Evolutionary conservation across 2,888 invertebrate species (phyloP), one percentile per base, ranked within the genome.

Genomic region (Gonocerus acuteangulatus): DNA sequence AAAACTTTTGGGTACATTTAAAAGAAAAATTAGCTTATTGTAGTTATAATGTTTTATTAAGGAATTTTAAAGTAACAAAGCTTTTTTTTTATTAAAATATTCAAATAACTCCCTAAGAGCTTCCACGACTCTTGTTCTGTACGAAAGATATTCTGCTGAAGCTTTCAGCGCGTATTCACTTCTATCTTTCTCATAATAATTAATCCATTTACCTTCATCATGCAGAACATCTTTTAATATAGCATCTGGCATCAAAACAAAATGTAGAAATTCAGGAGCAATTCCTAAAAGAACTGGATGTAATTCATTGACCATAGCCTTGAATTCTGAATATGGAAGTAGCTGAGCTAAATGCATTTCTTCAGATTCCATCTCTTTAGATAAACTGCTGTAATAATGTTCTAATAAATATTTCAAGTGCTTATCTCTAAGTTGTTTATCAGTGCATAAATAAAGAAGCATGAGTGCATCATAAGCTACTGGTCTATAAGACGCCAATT

Each of bases 391-490:
- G 34, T 19, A 51, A 16, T 51, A 51, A 11, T 32, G 18, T 7
- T 18, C 1, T 23, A 51, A 32, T 34, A 51, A 34, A 32, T 15
- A 15, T 2, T 51, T 16, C 6, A 19, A 34, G 11, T 27, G 11
- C 2, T 23, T n/a, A 6, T 51, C 34, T 18, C 32, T n/a, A n/a
- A n/a, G n/a, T n/a, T n/a, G n/a, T n/a, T n/a, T n/a, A n/a, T n/a
- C n/a, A n/a, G n/a, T n/a, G 23, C 32, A 32, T 32, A 34, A 27
- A 21, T 51, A 34, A 32, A 51, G 15, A 21, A 21, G 15, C 16
- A 18, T 16, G 6, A 61, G 52, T 2, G 54, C 39, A 23, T 61
- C 61, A 18, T 34, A 52, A 18, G 52, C 52, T 13, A 52, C 52
- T 22, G 23, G 23, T 9, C 34, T 18, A 21, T 52, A 61, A 27